Percentiles rank a stretch among this genome's conserved stretches.
phyloP scores from a whole-genome alignment of 2,888 invertebrate species.

The Gymnoscelis rufifasciata region DNA sequence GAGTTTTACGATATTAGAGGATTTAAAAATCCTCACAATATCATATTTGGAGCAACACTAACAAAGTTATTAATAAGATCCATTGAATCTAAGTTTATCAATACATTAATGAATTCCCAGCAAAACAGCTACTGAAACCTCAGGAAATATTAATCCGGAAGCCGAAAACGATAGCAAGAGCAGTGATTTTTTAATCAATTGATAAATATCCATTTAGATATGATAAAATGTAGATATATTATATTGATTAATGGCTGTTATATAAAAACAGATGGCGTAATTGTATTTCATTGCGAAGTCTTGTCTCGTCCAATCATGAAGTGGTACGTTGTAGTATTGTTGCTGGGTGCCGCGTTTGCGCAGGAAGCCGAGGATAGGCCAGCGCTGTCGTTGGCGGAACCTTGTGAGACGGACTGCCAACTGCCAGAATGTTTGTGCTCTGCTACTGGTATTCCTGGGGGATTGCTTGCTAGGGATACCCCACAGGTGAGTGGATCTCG shows the following conservation, averaged over 20 bases:
- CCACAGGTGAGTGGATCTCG: slow-evolving; percentile 81
- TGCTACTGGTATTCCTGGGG: slow-evolving; percentile 64
- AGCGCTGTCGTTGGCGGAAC: slow-evolving; percentile 41
- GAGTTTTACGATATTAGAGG: too few relatives aligned
- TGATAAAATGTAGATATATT: too few relatives aligned
- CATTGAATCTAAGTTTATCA: too few relatives aligned
- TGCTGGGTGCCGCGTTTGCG: slow-evolving; percentile 14
- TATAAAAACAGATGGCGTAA: neutral
- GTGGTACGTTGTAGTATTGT: slow-evolving; percentile 14
- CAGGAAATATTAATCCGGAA: slow-evolving; percentile 4
- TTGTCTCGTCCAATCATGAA: slow-evolving; percentile 6
- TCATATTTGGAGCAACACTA: too few relatives aligned
- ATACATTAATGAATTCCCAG: neutral
- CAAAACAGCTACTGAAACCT: neutral
- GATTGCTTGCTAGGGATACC: slow-evolving; percentile 53
- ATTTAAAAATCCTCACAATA: too few relatives aligned
- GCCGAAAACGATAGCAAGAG: neutral
- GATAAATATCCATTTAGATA: neutral
- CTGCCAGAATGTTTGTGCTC: slow-evolving; percentile 78
- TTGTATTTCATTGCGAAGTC: neutral
- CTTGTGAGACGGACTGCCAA: slow-evolving; percentile 61
- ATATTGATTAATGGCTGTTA: too few relatives aligned
- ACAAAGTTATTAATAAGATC: too few relatives aligned
- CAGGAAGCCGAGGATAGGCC: slow-evolving; percentile 12
- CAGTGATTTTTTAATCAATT: neutral